Percentiles rank a stretch among this genome's conserved stretches.
Conservation (phyloP, 2,888 invertebrate species). For the Cyrtodaria siliqua region DNA sequence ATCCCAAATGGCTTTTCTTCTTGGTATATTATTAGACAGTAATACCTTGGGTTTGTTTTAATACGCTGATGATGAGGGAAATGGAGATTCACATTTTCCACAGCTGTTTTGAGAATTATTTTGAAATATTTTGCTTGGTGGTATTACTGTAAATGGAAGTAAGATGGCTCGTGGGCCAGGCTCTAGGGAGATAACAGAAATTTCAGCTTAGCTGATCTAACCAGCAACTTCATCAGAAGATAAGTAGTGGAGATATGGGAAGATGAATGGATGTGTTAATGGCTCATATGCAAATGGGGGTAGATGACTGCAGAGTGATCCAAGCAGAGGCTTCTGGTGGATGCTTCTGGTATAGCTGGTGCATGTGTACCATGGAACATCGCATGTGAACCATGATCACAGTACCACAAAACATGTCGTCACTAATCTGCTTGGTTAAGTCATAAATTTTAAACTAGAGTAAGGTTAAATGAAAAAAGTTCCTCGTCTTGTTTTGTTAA, state of each 20-base stretch:
- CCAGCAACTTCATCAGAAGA: constrained; percentile 51
- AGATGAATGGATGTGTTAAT: constrained; percentile 60
- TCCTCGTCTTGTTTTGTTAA: too few relatives aligned
- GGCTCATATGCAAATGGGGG: constrained; percentile 55
- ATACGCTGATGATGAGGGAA: constrained; percentile 10
- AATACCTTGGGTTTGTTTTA: constrained; percentile 36
- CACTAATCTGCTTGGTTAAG: constrained; percentile 14
- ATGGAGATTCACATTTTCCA: constrained; percentile 14
- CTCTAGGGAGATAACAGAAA: constrained; percentile 35
- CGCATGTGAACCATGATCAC: constrained; percentile 20
- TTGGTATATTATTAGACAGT: constrained; percentile 47
- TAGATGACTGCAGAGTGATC: constrained; percentile 44
- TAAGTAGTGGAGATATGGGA: constrained; percentile 53
- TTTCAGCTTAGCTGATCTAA: constrained; percentile 40
- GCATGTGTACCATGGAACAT: neutral
- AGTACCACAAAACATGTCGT: constrained; percentile 15
- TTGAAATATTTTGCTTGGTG: constrained; percentile 19
- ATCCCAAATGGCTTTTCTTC: constrained; percentile 49
- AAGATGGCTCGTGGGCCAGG: constrained; percentile 8
- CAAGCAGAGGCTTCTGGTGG: constrained; percentile 4
- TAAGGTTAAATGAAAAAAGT: too few relatives aligned
- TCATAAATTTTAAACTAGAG: neutral
- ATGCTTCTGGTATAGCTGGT: neutral
- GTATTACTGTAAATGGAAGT: constrained; percentile 36
- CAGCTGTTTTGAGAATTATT: constrained; percentile 19